Evolutionary conservation across 2,113 vertebrate genomes (phyloP).

Genomic region (Solea solea): DNA sequence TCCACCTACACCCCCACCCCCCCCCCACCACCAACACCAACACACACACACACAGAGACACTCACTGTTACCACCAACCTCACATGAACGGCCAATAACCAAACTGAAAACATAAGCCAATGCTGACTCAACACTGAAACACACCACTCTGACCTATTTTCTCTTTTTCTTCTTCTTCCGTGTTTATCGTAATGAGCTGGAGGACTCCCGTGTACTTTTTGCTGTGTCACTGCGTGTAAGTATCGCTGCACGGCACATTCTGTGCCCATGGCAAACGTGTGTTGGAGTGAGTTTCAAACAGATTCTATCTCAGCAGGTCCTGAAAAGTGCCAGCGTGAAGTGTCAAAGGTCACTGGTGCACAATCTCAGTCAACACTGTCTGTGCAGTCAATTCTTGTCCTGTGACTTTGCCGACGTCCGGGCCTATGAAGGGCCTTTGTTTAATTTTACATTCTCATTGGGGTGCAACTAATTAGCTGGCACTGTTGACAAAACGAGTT

Average conservation of each 20-base stretch:
- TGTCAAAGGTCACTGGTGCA: conserved; percentile 11
- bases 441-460: too few species aligned
- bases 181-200: conserved; percentile 4
- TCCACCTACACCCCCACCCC: neutral
- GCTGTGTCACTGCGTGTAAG: neutral
- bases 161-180: neutral
- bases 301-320: conserved; percentile 13
- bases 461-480: too few species aligned
- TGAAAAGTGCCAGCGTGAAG: conserved; percentile 2
- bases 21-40: neutral
- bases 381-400: neutral
- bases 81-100: conserved; percentile 20
- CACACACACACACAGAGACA: conserved; percentile 14
- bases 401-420: neutral
- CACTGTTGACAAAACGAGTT: too few species aligned
- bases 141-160: conserved; percentile 1
- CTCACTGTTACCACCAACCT: conserved; percentile 9
- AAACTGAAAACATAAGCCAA: conserved; percentile 20
- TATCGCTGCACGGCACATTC: neutral
- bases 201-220: neutral
- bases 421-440: neutral
- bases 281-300: conserved; percentile 4
- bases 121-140: conserved; percentile 8
- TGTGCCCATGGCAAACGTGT: neutral
- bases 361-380: neutral